A percentile compares a stretch with the other conserved stretches of the same genome.
These are phyloP conservation scores for Papilio dardanus DNA, from an alignment of 1,140 invertebrate genomes.

Conservation along the genomic window DNA sequence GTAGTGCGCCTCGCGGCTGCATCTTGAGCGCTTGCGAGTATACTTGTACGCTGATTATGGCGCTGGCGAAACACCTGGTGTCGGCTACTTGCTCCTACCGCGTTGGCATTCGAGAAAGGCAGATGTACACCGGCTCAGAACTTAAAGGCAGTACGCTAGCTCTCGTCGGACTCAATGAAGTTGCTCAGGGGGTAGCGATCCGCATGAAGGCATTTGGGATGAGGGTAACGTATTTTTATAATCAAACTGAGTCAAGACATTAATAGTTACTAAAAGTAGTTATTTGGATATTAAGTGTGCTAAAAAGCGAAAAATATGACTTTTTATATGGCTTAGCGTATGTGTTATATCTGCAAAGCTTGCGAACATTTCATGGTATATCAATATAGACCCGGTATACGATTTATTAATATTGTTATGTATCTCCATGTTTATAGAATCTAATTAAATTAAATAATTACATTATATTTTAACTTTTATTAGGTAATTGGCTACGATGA, in stretches of 20 bases:
- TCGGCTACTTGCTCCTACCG: slow-evolving; percentile 91
- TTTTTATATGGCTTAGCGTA: background rate
- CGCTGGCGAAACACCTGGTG: slow-evolving; percentile 92
- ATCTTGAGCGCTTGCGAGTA: slow-evolving; percentile 98
- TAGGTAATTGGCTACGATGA: background rate
- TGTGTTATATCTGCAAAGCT: background rate
- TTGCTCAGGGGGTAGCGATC: slow-evolving; percentile 95
- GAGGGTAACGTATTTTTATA: slow-evolving; percentile 84
- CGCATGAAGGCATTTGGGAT: slow-evolving; percentile 98
- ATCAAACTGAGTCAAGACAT: background rate
- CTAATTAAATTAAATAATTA: background rate
- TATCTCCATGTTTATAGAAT: background rate
- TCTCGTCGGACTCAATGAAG: slow-evolving; percentile 96
- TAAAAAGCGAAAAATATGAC: background rate
- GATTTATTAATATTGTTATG: background rate
- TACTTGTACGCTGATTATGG: slow-evolving; percentile 94
- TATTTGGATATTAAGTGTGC: background rate
- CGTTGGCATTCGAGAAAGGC: slow-evolving; percentile 96
- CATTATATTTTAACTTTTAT: too few species aligned
- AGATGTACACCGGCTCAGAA: slow-evolving; percentile 94
- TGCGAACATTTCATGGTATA: background rate
- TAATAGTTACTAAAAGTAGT: background rate
- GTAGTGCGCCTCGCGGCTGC: slow-evolving; percentile 97
- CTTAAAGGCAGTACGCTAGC: slow-evolving; percentile 95
- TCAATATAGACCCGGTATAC: background rate